Evolutionary conservation across 2,797 vertebrate species (phyloP).

Genomic region (Gallinago stenura): DNA sequence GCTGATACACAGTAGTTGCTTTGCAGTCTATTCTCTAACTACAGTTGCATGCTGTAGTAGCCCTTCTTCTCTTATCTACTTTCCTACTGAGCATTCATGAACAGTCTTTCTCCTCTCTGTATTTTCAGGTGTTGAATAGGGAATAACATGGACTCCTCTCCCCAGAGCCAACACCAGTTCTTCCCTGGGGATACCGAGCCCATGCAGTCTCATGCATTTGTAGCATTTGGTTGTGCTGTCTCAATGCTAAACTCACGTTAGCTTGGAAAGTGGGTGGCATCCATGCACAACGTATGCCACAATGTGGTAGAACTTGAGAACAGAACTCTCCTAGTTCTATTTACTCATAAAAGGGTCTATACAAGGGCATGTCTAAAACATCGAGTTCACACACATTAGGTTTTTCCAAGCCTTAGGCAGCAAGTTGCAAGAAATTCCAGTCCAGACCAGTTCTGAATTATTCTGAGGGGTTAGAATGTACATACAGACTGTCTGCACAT

Average conservation of each 20-base stretch:
- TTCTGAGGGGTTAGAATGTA: background rate
- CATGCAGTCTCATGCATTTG: background rate
- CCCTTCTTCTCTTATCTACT: background rate
- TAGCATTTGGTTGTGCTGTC: background rate
- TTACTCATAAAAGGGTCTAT: background rate
- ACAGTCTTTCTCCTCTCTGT: background rate
- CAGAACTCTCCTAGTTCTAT: background rate
- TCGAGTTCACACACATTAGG: background rate
- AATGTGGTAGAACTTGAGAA: too few species aligned
- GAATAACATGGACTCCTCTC: background rate
- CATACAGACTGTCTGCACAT: rapidly evolving
- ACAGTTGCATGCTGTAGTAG: background rate
- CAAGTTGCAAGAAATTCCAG: background rate
- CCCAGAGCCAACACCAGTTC: background rate
- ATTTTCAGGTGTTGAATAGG: background rate
- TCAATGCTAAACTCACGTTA: background rate
- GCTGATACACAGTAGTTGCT: background rate
- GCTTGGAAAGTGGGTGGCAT: background rate
- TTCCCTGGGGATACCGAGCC: background rate
- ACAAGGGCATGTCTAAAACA: background rate
- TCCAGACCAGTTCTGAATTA: background rate
- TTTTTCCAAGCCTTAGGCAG: background rate
- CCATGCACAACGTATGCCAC: background rate
- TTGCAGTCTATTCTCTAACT: background rate
- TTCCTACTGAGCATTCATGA: background rate